Conservation (phyloP, 2,113 vertebrate genomes). For the Scalopus aquaticus region DNA sequence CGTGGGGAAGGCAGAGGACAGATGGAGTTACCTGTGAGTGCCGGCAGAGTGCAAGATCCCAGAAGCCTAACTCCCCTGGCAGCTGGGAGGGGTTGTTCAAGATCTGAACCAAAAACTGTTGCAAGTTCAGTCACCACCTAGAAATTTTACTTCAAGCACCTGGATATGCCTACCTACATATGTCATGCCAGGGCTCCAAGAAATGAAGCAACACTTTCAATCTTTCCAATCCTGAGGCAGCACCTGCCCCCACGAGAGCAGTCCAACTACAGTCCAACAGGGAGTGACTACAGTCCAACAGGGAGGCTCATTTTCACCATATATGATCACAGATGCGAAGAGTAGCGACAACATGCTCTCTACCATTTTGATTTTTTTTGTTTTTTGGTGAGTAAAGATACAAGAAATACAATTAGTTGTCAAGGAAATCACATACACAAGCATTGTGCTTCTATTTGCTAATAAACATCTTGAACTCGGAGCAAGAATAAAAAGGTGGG, state of each 20-base stretch:
- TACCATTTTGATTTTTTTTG: neutral
- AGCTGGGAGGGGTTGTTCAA: neutral
- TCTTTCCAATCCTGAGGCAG: neutral
- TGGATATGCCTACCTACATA: neutral
- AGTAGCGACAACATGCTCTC: neutral
- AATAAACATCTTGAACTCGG: constrained; percentile 20
- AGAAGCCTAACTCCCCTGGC: neutral
- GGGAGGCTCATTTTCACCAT: neutral
- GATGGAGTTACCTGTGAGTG: neutral
- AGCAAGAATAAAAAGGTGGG: neutral
- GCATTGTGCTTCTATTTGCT: constrained; percentile 8
- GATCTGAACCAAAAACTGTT: neutral
- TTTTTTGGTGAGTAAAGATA: constrained; percentile 17
- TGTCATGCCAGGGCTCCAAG: neutral
- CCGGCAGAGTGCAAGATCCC: neutral
- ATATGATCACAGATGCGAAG: neutral
- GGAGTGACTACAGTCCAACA: neutral
- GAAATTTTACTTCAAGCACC: neutral
- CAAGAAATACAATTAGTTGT: constrained; percentile 23
- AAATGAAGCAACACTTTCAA: neutral
- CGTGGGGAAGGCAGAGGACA: neutral
- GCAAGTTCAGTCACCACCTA: neutral
- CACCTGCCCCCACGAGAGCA: neutral
- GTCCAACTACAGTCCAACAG: neutral
- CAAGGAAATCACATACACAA: neutral